A percentile compares a stretch with the other conserved stretches of the same genome.
phyloP scores from a whole-genome alignment of 2,888 invertebrate species.

The Ceramica pisi region DNA sequence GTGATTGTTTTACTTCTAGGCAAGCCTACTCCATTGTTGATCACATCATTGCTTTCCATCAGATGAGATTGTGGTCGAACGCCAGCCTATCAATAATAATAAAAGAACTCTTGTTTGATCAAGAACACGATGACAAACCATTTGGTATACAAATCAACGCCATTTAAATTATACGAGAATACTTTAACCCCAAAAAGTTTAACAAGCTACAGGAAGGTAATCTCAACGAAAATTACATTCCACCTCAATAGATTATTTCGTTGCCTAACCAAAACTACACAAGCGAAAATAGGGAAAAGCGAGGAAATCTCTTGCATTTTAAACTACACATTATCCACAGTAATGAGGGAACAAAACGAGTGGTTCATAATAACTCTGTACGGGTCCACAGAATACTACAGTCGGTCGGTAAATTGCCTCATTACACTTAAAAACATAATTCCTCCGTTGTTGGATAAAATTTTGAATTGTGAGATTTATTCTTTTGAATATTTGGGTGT shows the following conservation, averaged over 20 bases:
- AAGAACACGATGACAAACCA: background rate
- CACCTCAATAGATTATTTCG: slow-evolving; percentile 47
- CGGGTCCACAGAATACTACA: slow-evolving; percentile 54
- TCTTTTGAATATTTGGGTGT: slow-evolving; percentile 34
- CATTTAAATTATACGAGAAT: background rate
- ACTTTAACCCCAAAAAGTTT: background rate
- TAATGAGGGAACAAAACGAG: slow-evolving; percentile 68
- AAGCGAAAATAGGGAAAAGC: slow-evolving; percentile 37
- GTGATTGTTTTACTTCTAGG: too few species aligned
- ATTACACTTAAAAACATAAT: slow-evolving; percentile 68
- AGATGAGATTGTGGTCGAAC: too few species aligned
- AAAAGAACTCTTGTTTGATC: too few species aligned
- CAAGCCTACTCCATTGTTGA: too few species aligned
- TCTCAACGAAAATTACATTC: slow-evolving; percentile 23
- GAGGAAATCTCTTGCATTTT: slow-evolving; percentile 64
- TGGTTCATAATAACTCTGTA: slow-evolving; percentile 68
- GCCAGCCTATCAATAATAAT: too few species aligned
- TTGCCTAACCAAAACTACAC: slow-evolving; percentile 42
- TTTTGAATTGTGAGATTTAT: slow-evolving; percentile 36
- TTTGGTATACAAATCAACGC: background rate
- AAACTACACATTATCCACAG: slow-evolving; percentile 66
- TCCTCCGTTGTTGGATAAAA: slow-evolving; percentile 34
- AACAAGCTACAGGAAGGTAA: slow-evolving; percentile 1
- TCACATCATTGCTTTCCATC: too few species aligned
- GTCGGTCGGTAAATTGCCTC: slow-evolving; percentile 68